Evolutionary conservation across 2,113 vertebrate genomes (phyloP).

Genomic region (Myrmecobius fasciatus): DNA sequence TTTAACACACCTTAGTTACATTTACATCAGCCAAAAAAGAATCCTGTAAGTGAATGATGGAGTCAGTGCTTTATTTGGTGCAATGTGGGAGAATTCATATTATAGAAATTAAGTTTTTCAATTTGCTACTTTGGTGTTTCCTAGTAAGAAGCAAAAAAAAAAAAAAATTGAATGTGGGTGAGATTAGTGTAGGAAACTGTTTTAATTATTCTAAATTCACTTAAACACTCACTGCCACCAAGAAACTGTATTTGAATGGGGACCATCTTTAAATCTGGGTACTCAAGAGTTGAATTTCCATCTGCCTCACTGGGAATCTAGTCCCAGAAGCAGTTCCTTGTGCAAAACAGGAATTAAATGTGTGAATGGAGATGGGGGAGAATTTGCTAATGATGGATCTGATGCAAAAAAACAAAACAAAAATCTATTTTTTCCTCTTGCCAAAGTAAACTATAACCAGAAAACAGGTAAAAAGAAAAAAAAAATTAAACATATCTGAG

Average conservation of each 20-base stretch:
- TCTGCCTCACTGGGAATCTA: background rate
- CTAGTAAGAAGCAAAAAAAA: background rate
- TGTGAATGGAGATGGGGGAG: background rate
- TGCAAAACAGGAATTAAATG: background rate
- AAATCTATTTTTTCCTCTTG: background rate
- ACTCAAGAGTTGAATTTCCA: background rate
- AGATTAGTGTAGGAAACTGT: background rate
- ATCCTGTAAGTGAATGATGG: background rate
- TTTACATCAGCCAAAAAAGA: too few species aligned
- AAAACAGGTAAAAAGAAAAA: background rate
- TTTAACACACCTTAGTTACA: too few species aligned
- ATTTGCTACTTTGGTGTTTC: background rate
- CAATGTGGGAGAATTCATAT: accelerated
- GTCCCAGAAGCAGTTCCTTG: background rate
- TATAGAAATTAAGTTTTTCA: accelerated
- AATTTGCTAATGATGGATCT: background rate
- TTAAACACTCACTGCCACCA: background rate
- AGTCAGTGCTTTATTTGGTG: background rate
- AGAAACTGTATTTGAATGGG: background rate
- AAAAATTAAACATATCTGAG: background rate
- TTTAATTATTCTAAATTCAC: background rate
- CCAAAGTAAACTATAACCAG: background rate
- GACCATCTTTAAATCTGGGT: background rate
- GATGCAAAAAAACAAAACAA: background rate
- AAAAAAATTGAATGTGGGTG: background rate